Evolutionary conservation across 92 coral and sea anemone genomes (phyloP).

Genomic region (Diadumene lineata): DNA sequence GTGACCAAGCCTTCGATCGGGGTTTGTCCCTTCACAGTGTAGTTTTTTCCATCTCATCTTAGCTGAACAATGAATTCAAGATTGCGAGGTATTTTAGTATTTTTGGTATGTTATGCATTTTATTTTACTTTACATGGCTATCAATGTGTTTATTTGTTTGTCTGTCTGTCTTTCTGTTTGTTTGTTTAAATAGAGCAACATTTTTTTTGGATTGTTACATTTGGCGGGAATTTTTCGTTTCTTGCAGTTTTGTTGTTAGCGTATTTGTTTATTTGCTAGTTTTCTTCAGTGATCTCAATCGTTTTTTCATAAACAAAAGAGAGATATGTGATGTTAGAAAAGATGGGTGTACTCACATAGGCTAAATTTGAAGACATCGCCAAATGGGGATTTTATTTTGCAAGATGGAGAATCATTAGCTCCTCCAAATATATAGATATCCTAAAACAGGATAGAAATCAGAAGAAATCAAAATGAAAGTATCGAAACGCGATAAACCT

Average conservation of each 20-base stretch:
- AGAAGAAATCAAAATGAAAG: not conserved
- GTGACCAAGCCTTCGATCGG: slow-evolving; percentile 81
- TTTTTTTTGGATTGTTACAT: too few species aligned
- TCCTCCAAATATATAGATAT: slow-evolving; percentile 87
- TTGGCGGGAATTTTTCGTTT: too few species aligned
- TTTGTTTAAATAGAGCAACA: too few species aligned
- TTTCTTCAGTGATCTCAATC: too few species aligned
- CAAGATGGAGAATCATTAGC: slow-evolving; percentile 65
- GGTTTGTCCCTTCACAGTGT: slow-evolving; percentile 55
- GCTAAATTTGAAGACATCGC: slow-evolving; percentile 74
- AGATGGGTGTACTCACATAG: slow-evolving; percentile 77
- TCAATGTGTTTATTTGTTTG: too few species aligned
- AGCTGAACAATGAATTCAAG: slow-evolving; percentile 21
- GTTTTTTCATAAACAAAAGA: too few species aligned
- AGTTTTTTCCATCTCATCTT: slow-evolving; percentile 83
- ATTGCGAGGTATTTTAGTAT: not conserved
- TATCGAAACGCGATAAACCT: not conserved
- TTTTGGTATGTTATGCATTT: not conserved
- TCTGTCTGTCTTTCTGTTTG: too few species aligned
- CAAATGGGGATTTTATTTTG: slow-evolving; percentile 72
- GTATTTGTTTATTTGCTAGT: too few species aligned
- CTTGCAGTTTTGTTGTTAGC: too few species aligned
- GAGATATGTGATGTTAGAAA: too few species aligned
- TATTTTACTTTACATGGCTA: not conserved
- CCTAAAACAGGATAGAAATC: slow-evolving; percentile 31